phyloP scores from a whole-genome alignment of 2,113 vertebrate genomes.

The Amphilophus citrinellus region DNA sequence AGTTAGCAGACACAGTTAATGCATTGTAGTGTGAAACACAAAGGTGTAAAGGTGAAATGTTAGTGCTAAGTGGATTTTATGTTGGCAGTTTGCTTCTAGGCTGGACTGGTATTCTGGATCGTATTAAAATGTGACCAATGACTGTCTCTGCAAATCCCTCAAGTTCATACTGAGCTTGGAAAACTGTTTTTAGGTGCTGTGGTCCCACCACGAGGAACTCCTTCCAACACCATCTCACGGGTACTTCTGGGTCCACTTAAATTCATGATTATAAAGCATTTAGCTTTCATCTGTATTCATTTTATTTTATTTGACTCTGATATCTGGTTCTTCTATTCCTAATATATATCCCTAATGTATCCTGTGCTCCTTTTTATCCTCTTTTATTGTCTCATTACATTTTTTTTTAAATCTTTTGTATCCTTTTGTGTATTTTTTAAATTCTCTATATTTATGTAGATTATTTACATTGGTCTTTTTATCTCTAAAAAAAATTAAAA shows the following conservation, averaged over 20 bases:
- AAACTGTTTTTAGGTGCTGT: background rate
- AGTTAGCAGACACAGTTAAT: background rate
- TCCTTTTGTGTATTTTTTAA: too few species aligned
- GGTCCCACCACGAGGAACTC: background rate
- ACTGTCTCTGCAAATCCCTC: background rate
- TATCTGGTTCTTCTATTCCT: fast-evolving
- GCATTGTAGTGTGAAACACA: background rate
- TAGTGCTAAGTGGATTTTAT: background rate
- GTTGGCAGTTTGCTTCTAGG: background rate
- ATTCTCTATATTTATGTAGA: too few species aligned
- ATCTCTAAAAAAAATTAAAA: too few species aligned
- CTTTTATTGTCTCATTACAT: background rate
- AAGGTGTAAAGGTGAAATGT: background rate
- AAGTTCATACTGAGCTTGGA: background rate
- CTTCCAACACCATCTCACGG: background rate
- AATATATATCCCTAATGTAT: background rate
- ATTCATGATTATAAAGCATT: background rate
- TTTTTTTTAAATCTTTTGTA: background rate
- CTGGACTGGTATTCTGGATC: fast-evolving
- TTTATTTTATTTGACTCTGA: background rate
- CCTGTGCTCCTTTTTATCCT: background rate
- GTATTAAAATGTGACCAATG: background rate
- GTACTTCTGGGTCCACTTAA: background rate
- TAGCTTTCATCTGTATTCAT: background rate
- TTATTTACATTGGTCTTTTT: too few species aligned